A percentile compares a stretch with the other conserved stretches of the same genome.
Evolutionary conservation across 2,797 vertebrate species (phyloP).

Genomic region (Tangara arthus): DNA sequence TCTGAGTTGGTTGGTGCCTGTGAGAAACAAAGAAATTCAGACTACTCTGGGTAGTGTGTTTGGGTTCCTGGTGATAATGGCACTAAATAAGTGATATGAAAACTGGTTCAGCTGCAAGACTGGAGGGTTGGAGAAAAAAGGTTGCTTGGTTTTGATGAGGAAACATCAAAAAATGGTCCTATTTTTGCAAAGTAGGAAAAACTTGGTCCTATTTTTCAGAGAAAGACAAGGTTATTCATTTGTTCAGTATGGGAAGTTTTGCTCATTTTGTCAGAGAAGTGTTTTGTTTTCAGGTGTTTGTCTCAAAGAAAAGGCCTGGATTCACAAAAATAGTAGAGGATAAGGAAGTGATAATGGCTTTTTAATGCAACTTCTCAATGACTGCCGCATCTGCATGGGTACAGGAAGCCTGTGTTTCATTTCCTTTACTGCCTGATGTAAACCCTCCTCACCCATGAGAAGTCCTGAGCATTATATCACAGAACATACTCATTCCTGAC

Average conservation of each 20-base stretch:
- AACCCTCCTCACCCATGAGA: neutral
- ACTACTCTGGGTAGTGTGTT: neutral
- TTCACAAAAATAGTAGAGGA: neutral
- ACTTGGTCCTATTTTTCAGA: neutral
- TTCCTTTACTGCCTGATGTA: neutral
- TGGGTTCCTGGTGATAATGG: neutral
- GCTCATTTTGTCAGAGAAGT: neutral
- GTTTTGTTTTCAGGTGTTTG: neutral
- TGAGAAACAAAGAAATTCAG: neutral
- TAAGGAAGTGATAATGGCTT: neutral
- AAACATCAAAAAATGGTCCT: neutral
- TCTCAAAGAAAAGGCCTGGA: neutral
- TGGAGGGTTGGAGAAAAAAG: neutral
- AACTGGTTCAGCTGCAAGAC: neutral
- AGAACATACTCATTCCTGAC: neutral
- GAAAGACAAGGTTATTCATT: neutral
- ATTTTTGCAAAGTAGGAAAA: neutral
- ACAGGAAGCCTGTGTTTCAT: neutral
- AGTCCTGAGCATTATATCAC: neutral
- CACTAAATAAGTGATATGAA: neutral
- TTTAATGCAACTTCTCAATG: neutral
- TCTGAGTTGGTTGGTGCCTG: neutral
- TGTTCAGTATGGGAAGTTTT: neutral
- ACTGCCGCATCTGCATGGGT: neutral
- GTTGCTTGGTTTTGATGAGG: neutral